phyloP scores from a whole-genome alignment of 2,888 invertebrate species.

The Pemphredon lugubris region DNA sequence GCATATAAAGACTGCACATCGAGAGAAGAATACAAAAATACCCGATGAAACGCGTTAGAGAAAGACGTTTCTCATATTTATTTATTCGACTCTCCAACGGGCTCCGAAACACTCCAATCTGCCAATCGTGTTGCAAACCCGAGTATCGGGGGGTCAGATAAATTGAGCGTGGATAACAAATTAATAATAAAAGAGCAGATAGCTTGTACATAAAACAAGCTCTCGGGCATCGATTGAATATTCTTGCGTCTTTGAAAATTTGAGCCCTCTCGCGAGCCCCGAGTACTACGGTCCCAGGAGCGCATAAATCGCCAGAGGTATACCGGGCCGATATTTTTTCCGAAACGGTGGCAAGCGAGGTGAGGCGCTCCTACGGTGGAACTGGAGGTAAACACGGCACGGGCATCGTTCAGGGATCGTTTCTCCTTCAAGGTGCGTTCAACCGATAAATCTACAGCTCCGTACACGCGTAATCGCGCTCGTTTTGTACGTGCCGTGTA shows the following conservation, averaged over 20 bases:
- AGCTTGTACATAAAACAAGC: too few relatives aligned
- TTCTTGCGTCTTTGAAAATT: not conserved
- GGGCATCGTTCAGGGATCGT: constrained; percentile 52
- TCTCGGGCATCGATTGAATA: not conserved
- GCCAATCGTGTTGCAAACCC: too few relatives aligned
- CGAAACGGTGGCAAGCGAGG: not conserved
- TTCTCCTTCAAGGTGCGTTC: constrained; percentile 50
- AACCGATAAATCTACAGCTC: constrained; percentile 58
- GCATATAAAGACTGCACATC: too few relatives aligned
- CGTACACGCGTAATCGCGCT: constrained; percentile 57
- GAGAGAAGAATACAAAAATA: too few relatives aligned
- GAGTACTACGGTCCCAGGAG: not conserved
- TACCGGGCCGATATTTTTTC: constrained; percentile 12
- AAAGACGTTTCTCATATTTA: too few relatives aligned
- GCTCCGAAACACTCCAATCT: too few relatives aligned
- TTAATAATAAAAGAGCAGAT: too few relatives aligned
- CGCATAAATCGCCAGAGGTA: not conserved
- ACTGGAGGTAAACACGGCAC: constrained; percentile 46
- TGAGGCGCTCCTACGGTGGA: too few relatives aligned
- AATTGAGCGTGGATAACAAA: too few relatives aligned
- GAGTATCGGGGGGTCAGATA: too few relatives aligned
- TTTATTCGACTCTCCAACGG: too few relatives aligned
- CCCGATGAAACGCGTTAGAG: too few relatives aligned
- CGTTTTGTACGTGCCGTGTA: constrained; percentile 58
- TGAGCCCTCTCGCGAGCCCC: not conserved